Percentiles rank a stretch among this genome's conserved stretches.
These are phyloP conservation scores for Trichopria drosophilae DNA, from an alignment of 2,888 invertebrate genomes.

Conservation along the genomic window DNA sequence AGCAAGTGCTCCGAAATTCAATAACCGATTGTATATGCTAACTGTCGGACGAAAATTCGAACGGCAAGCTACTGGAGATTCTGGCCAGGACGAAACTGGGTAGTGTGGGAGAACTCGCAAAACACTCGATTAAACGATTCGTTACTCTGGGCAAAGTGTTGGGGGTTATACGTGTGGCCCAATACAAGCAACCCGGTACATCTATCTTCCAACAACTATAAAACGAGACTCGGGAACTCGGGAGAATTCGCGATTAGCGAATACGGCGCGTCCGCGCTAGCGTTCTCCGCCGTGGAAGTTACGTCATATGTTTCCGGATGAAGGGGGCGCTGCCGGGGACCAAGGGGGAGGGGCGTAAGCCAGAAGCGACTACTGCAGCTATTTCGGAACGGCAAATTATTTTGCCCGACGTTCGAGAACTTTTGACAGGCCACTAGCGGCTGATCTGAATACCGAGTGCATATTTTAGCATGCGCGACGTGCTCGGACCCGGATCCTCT, in stretches of 20 bases:
- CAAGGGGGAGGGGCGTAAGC: background rate
- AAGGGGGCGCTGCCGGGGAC: background rate
- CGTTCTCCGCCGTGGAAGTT: slow-evolving; percentile 18
- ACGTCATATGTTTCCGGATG: slow-evolving; percentile 24
- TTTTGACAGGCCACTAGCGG: slow-evolving; percentile 37
- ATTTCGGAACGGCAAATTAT: slow-evolving; percentile 47
- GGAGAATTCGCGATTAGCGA: slow-evolving; percentile 26
- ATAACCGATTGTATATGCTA: too few species aligned
- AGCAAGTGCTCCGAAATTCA: too few species aligned
- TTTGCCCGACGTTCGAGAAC: slow-evolving; percentile 40
- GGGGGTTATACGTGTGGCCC: too few species aligned
- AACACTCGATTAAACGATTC: too few species aligned
- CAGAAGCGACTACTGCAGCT: slow-evolving; percentile 27
- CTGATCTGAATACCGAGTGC: slow-evolving; percentile 31
- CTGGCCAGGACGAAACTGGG: too few species aligned
- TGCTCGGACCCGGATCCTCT: slow-evolving; percentile 1
- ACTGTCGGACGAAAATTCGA: too few species aligned
- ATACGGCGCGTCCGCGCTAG: slow-evolving; percentile 6
- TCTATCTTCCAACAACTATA: slow-evolving; percentile 25
- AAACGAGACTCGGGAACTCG: slow-evolving; percentile 19
- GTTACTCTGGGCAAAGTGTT: too few species aligned
- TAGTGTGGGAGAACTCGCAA: too few species aligned
- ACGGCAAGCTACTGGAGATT: too few species aligned
- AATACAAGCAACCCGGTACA: background rate
- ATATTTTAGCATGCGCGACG: slow-evolving; percentile 22